These are phyloP conservation scores for Ornithorhynchus anatinus DNA, from an alignment of 2,113 vertebrate species.

Conservation along the genomic window DNA sequence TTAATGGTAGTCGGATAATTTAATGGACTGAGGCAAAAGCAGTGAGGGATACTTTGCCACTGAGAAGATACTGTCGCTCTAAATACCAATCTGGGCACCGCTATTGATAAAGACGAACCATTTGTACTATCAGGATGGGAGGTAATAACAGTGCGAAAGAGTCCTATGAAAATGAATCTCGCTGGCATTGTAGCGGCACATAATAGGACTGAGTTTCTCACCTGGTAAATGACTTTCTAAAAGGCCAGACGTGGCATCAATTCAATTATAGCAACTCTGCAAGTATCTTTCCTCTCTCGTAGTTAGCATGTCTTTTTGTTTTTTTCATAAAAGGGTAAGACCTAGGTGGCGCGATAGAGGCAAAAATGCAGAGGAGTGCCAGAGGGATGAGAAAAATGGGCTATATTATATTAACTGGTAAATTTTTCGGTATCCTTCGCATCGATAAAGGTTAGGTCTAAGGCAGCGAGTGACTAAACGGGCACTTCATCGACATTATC, in stretches of 20 bases:
- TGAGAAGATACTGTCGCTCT: constrained; percentile 1
- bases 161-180: constrained; percentile 48
- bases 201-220: constrained; percentile 61
- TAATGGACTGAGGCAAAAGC: constrained; percentile 13
- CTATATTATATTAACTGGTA: background rate
- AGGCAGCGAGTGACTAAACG: background rate
- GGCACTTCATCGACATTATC: background rate
- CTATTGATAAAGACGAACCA: background rate
- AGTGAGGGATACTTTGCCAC: background rate
- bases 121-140: constrained; percentile 37
- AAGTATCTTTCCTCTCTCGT: constrained; percentile 12
- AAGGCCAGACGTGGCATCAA: constrained; percentile 43
- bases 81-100: constrained; percentile 12
- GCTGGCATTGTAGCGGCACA: constrained; percentile 29
- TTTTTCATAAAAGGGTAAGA: constrained; percentile 35
- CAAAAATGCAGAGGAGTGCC: constrained; percentile 4
- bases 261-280: constrained; percentile 40
- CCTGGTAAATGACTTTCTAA: constrained; percentile 59
- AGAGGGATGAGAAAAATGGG: constrained; percentile 14
- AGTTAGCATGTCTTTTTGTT: constrained; percentile 27
- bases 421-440: constrained; percentile 18
- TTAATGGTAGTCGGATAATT: constrained; percentile 24
- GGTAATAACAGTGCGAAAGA: constrained; percentile 42
- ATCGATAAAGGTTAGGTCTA: background rate
- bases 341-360: constrained; percentile 9